Evolutionary conservation across 2,113 vertebrate genomes (phyloP).

Genomic region (Microcebus tavaratra): DNA sequence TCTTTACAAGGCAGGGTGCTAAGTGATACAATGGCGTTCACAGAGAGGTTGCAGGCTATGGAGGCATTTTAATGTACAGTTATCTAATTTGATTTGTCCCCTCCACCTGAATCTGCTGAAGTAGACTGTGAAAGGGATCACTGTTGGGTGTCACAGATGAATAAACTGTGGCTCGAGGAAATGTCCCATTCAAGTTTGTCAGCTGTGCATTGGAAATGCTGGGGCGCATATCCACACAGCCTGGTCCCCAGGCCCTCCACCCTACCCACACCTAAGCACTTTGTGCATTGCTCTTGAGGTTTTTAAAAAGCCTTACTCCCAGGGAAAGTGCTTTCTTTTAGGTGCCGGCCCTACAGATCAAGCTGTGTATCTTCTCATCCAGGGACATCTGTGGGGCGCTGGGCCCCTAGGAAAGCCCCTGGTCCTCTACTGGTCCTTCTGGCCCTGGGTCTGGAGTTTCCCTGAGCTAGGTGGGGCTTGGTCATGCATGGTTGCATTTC

Average conservation of each 20-base stretch:
- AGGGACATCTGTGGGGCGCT: neutral
- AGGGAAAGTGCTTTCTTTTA: neutral
- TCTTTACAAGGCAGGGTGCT: neutral
- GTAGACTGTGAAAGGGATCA: neutral
- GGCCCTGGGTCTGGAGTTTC: neutral
- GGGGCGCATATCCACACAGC: rapidly evolving
- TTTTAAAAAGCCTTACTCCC: neutral
- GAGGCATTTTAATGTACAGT: neutral
- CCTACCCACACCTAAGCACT: neutral
- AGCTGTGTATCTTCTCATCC: neutral
- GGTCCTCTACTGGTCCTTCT: neutral
- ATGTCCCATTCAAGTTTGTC: neutral
- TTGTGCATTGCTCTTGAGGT: neutral
- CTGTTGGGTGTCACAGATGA: neutral
- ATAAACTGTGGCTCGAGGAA: neutral
- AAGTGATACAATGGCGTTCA: neutral
- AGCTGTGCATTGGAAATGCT: neutral
- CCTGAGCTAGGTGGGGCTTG: neutral
- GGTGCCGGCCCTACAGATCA: neutral
- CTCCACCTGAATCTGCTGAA: too few relatives aligned
- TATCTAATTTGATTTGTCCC: neutral
- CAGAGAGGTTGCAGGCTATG: neutral
- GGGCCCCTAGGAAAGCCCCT: neutral
- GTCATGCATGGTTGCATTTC: neutral
- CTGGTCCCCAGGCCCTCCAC: neutral